phyloP scores from a whole-genome alignment of 1,140 invertebrate species.

The Diploscapter pachys region DNA sequence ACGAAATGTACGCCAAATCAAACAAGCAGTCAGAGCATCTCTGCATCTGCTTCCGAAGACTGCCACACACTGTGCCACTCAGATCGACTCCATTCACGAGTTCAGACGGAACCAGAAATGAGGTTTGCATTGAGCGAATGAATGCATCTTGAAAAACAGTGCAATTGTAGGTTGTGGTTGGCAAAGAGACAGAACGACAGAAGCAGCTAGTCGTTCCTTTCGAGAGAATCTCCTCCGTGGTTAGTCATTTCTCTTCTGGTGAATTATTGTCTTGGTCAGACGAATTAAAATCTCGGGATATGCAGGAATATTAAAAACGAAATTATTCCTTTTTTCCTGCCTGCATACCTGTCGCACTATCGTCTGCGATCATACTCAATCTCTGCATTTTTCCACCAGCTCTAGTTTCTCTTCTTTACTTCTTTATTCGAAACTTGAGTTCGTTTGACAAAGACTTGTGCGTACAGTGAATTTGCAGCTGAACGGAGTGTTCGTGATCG shows the following conservation, averaged over 20 bases:
- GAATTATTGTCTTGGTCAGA: too few species aligned
- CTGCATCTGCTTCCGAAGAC: conserved; percentile 15
- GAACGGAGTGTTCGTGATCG: conserved; percentile 51
- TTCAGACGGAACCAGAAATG: conserved; percentile 37
- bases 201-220: conserved; percentile 34
- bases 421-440: too few species aligned
- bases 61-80: conserved; percentile 16
- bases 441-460: too few species aligned
- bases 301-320: too few species aligned
- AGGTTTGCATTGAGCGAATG: conserved; percentile 26
- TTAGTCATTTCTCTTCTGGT: conserved; percentile 17
- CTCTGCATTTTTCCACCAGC: too few species aligned
- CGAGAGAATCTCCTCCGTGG: conserved; percentile 46
- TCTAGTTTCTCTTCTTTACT: too few species aligned
- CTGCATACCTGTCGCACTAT: too few species aligned
- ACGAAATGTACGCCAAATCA: conserved; percentile 51
- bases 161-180: conserved; percentile 9
- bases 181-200: conserved; percentile 14
- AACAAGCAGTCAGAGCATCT: conserved; percentile 40
- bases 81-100: conserved; percentile 41
- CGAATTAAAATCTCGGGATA: too few species aligned
- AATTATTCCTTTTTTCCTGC: too few species aligned
- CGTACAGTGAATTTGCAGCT: conserved; percentile 37
- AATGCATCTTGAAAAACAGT: conserved; percentile 4
- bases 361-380: too few species aligned